Evolutionary conservation across 2,113 vertebrate genomes (phyloP), one percentile per base, ranked within the genome.

Genomic region (Forbesichthys papilliferus): DNA sequence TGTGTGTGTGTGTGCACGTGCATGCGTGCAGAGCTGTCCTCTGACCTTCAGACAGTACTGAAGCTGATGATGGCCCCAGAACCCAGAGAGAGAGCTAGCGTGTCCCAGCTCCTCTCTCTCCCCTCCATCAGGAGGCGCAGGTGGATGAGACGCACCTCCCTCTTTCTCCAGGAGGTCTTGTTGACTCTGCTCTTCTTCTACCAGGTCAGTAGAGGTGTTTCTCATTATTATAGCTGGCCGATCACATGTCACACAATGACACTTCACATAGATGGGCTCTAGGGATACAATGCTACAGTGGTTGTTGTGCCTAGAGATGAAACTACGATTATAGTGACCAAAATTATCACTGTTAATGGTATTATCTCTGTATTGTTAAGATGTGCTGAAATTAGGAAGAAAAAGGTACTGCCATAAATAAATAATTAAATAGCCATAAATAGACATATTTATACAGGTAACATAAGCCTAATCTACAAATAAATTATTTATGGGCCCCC

Each of bases 61-160:
- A 58, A 65, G 75, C 91, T 91, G 87, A 97, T 96, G 95, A 73
- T 97, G 72, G 87, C 88, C 18, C 93, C 95, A 1, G 88, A 95
- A 11, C 92, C 93, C 14, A 82, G 84, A 1, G 73, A 88, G 9
- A 91, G 95, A 64, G 91, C 94, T 0, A 93, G 93, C 0, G 93
- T 92, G 0, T 78, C 92, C 11, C 80, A 92, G 74, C 91, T 97
- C 63, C 89, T 95, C 7, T 80, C 89, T 16, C 86, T 95, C 52
- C 90, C 91, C 1, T 76, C 77, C 63, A 87, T 97, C 42, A 86
- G 87, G 65, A 93, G 89, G 76, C 91, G 75, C 1, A 77, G 81
- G 49, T 92, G 92, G 85, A 95, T 89, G 88, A 89, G 92, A 0
- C 68, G 71, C n/a, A 18, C 94, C n/a, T 83, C 83, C 48, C 89